Percentiles rank a stretch among this genome's conserved stretches.
These are phyloP conservation scores for Pardosa pseudoannulata DNA, from an alignment of 2,888 invertebrate genomes.

Conservation along the genomic window DNA sequence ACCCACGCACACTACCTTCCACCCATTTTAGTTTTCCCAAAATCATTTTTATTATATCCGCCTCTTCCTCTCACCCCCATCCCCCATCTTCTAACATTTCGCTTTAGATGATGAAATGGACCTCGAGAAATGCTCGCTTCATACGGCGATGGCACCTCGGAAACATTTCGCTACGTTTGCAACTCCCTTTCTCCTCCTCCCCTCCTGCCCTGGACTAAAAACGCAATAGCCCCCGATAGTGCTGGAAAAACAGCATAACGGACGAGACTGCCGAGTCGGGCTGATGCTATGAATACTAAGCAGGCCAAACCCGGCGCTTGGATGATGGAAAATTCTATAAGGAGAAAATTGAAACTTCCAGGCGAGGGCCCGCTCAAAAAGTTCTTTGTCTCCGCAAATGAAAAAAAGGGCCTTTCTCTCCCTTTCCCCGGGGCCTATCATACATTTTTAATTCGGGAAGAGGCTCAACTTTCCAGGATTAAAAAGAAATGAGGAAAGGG, in stretches of 20 bases:
- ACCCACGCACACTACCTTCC: too few species aligned
- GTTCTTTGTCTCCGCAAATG: conserved; percentile 35
- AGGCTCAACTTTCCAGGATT: conserved; percentile 25
- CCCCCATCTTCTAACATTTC: background rate
- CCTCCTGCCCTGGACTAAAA: conserved; percentile 2
- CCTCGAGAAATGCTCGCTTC: conserved; percentile 8
- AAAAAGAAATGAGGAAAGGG: conserved; percentile 23
- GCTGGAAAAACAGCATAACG: conserved; percentile 25
- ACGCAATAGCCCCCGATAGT: conserved; percentile 28
- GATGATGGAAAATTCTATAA: conserved; percentile 40
- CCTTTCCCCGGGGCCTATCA: conserved; percentile 24
- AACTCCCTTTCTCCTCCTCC: background rate
- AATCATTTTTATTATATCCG: background rate
- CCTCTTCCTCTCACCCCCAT: too few species aligned
- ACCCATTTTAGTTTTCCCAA: background rate
- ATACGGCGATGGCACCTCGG: conserved; percentile 1
- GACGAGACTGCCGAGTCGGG: conserved; percentile 1
- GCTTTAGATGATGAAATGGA: background rate
- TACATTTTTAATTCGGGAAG: conserved; percentile 27
- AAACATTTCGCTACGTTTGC: conserved; percentile 6
- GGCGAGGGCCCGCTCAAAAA: conserved; percentile 21
- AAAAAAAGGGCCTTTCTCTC: conserved; percentile 17
- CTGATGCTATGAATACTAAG: conserved; percentile 32
- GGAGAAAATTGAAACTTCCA: conserved; percentile 37
- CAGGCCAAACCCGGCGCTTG: conserved; percentile 14